Conservation (phyloP, 2,888 invertebrate species). For the Pyrrhosoma nymphula region DNA sequence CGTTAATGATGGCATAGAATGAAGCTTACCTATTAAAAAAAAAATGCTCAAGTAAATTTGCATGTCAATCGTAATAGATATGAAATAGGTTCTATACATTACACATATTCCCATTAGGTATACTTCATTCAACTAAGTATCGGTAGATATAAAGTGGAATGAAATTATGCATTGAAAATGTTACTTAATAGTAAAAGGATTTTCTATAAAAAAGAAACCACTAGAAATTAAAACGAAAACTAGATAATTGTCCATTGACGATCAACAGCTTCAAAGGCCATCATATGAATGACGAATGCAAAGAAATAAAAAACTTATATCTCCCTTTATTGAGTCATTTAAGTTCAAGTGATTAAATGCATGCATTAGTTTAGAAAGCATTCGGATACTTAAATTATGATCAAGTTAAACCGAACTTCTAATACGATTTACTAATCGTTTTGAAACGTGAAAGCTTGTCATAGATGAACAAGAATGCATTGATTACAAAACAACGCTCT, state of each 20-base stretch:
- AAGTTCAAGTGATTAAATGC: neutral
- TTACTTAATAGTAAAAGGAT: neutral
- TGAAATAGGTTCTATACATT: neutral
- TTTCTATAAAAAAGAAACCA: neutral
- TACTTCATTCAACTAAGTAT: neutral
- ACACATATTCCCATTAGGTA: neutral
- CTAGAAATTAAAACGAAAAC: neutral
- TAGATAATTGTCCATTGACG: neutral
- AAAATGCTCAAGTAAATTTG: neutral
- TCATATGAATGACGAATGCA: neutral
- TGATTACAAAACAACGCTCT: neutral
- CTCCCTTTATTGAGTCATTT: neutral
- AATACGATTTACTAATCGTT: neutral
- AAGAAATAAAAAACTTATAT: neutral
- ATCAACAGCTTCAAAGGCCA: neutral
- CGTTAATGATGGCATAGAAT: neutral
- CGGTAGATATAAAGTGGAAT: neutral
- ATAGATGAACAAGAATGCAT: neutral
- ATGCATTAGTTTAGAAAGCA: neutral
- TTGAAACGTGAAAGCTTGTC: neutral
- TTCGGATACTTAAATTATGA: neutral
- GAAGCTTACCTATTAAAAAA: neutral
- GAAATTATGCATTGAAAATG: neutral
- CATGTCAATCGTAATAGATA: neutral
- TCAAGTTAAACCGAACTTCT: neutral